phyloP scores from a whole-genome alignment of 2,888 invertebrate species.

The Caenorhabditis angaria region DNA sequence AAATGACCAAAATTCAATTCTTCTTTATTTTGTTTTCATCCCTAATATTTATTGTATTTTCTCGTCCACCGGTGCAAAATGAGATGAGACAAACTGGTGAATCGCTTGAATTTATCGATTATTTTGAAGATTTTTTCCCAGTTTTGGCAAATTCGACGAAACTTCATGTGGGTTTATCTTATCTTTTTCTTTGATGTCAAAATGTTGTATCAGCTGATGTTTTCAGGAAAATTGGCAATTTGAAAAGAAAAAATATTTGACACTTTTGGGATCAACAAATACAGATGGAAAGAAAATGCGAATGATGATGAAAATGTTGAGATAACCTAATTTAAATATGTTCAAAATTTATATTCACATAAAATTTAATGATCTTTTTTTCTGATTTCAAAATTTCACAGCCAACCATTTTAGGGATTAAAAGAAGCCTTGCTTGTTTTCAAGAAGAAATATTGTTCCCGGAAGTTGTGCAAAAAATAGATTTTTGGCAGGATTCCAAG shows the following conservation, averaged over 20 bases:
- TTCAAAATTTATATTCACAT: no score
- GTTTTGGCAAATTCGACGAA: conserved; percentile 32
- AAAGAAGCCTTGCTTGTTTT: no score
- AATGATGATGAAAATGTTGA: conserved; percentile 15
- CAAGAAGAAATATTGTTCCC: no score
- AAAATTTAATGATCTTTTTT: no score
- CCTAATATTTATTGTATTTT: not conserved
- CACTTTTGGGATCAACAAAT: not conserved
- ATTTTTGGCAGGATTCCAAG: no score
- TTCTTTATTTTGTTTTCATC: not conserved
- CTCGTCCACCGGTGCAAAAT: conserved; percentile 5
- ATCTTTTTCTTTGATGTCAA: not conserved
- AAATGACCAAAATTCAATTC: conserved; percentile 12
- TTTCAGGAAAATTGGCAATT: conserved; percentile 47
- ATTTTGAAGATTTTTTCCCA: conserved; percentile 43
- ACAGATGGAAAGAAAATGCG: conserved; percentile 22
- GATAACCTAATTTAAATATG: no score
- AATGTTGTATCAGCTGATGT: not conserved
- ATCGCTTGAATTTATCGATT: conserved; percentile 25
- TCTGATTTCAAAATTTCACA: no score
- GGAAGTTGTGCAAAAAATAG: no score
- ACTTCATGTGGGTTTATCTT: conserved; percentile 26
- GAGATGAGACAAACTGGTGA: conserved; percentile 2
- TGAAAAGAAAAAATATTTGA: conserved; percentile 49
- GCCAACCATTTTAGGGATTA: no score